A percentile compares a stretch with the other conserved stretches of the same genome.
These are phyloP conservation scores for Cheilosia grossa DNA, from an alignment of 2,888 invertebrate species.

Conservation along the genomic window DNA sequence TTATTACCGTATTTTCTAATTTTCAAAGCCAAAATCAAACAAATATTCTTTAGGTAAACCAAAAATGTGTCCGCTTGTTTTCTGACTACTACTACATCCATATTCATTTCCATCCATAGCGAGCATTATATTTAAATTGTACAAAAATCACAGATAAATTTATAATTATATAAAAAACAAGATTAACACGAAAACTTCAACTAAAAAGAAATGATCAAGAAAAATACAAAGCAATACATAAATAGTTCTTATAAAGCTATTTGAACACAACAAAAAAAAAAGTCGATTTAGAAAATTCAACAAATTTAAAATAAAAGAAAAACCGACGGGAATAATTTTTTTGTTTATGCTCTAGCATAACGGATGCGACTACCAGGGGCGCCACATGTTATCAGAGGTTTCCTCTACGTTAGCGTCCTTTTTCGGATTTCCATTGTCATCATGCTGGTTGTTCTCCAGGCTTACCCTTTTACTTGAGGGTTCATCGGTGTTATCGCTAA, in stretches of 20 bases:
- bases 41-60: too few relatives aligned
- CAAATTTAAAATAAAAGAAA: conserved; percentile 8
- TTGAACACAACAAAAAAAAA: conserved; percentile 8
- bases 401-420: conserved; percentile 77
- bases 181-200: conserved; percentile 61
- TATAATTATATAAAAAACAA: conserved; percentile 53
- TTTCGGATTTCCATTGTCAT: conserved; percentile 63
- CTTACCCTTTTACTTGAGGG: conserved; percentile 78
- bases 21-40: too few relatives aligned
- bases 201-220: conserved; percentile 6
- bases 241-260: conserved; percentile 16
- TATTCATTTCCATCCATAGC: neutral
- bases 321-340: neutral
- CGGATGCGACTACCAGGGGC: conserved; percentile 84
- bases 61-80: too few relatives aligned
- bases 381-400: conserved; percentile 85
- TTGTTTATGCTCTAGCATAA: neutral
- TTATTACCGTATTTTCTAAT: too few relatives aligned
- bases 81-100: too few relatives aligned
- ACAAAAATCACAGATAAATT: conserved; percentile 71
- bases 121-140: conserved; percentile 49
- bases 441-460: conserved; percentile 57
- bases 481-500: conserved; percentile 79
- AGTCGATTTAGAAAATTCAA: neutral
- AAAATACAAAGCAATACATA: conserved; percentile 18